Percentiles rank a stretch among this genome's conserved stretches.
phyloP scores from a whole-genome alignment of 2,113 vertebrate species.

The Oreochromis niloticus region DNA sequence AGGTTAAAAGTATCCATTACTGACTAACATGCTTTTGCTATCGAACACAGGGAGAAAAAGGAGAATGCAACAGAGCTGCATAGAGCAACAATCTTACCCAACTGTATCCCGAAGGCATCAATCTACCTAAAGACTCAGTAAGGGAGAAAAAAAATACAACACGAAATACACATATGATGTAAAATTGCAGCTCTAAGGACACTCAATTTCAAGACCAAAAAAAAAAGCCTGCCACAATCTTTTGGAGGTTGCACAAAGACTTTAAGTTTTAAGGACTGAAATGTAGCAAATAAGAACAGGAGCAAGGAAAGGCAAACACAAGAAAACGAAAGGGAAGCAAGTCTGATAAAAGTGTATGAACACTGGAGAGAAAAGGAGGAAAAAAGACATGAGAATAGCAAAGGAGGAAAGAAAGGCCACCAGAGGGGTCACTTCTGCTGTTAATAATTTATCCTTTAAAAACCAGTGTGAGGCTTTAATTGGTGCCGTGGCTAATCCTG shows the following conservation, averaged over 20 bases:
- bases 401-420: constrained; percentile 40
- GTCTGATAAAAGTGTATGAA: neutral
- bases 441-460: constrained; percentile 75
- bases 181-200: neutral
- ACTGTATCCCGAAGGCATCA: constrained; percentile 47
- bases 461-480: constrained; percentile 68
- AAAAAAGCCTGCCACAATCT: neutral
- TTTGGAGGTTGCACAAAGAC: neutral
- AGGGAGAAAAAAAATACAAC: constrained; percentile 6
- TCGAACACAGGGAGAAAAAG: constrained; percentile 37
- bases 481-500: constrained; percentile 67
- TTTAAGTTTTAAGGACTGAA: neutral
- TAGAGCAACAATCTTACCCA: constrained; percentile 33
- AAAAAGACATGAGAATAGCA: neutral
- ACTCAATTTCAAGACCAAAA: neutral
- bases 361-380: neutral
- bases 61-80: constrained; percentile 34
- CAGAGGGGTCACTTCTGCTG: constrained; percentile 69
- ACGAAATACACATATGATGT: constrained; percentile 1
- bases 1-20: constrained; percentile 71
- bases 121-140: constrained; percentile 28
- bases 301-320: neutral
- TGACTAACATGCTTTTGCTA: constrained; percentile 59
- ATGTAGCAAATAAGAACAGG: neutral
- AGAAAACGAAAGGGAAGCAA: neutral